Evolutionary conservation across 2,797 vertebrate genomes (phyloP), one percentile per base, ranked within the genome.

Genomic region (Falco berigora): DNA sequence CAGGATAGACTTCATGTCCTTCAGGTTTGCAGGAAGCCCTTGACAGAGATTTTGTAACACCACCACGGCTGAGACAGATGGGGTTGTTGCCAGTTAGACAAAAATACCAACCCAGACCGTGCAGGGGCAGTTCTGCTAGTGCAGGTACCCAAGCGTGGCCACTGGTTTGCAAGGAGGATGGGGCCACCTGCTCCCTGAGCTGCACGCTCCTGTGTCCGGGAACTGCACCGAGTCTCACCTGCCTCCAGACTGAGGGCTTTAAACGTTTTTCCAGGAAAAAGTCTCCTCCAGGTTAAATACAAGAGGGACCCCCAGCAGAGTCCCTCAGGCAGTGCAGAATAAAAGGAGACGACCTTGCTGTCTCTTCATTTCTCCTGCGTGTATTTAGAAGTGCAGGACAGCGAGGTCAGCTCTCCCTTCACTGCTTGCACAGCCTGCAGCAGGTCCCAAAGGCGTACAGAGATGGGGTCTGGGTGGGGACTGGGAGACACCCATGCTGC

Each of bases 381-480:
- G 11, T 34, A 32, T 73, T 67, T 56, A 53, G 28, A 28, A 4
- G 10, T 12, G n/a, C 7, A 63, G 44, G 28, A 58, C 14, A 55
- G 55, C 4, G 6, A 81, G 49, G 10, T 11, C 53, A 79, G 10
- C n/a, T 78, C 53, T 16, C 8, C 14, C 9, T 63, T 79, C 38
- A 34, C 25, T 4, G 2, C 32, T 44, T 30, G 12, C 40, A 64
- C 0, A 0, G 6, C n/a, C 44, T 44, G 11, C 30, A 20, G 49
- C 7, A 24, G 22, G 13, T 63, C n/a, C 27, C 27, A 44, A 72
- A 81, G 22, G 18, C 14, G 5, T 42, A 15, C 25, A 24, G 32
- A 74, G 53, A 56, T 15, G n/a, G 47, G 47, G 56, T 53, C 81
- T 47, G 66, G 63, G 5, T 8, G 7, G 5, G 28, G 24, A 52